phyloP scores from a whole-genome alignment of 2,797 vertebrate genomes.

The Aeoliscus strigatus region DNA sequence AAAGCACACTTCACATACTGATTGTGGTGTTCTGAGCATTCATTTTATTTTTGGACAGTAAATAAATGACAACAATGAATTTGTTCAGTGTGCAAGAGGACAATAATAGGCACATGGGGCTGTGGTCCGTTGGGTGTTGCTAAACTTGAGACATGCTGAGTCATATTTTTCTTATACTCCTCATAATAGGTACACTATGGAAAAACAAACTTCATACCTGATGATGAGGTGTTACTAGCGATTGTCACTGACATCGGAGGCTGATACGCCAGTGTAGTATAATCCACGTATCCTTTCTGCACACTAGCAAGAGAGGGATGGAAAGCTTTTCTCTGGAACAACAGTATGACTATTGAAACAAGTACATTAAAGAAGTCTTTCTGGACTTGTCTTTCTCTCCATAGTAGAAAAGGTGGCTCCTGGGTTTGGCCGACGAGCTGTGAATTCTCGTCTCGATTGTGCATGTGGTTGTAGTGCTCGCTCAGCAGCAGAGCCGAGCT shows the following conservation, averaged over 20 bases:
- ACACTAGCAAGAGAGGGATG: conserved; percentile 15
- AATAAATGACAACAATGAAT: too few relatives aligned
- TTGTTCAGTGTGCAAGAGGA: too few relatives aligned
- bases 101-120: too few relatives aligned
- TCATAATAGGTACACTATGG: conserved; percentile 8
- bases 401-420: conserved; percentile 16
- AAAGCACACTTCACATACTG: too few relatives aligned
- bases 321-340: conserved; percentile 12
- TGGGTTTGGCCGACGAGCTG: conserved; percentile 6
- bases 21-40: too few relatives aligned
- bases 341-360: conserved; percentile 16
- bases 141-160: too few relatives aligned
- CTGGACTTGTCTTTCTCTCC: neutral
- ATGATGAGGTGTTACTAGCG: conserved; percentile 9
- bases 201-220: conserved; percentile 8
- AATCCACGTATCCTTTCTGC: conserved; percentile 5
- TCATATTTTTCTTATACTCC: conserved; percentile 1
- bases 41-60: too few relatives aligned
- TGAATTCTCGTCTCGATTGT: conserved; percentile 32
- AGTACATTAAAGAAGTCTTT: conserved; percentile 12
- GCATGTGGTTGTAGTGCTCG: conserved; percentile 25
- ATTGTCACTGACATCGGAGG: too few relatives aligned
- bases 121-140: too few relatives aligned
- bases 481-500: conserved; percentile 33
- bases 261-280: conserved; percentile 2